Conservation (phyloP, 2,797 vertebrate species). For the Botia kubotai region DNA sequence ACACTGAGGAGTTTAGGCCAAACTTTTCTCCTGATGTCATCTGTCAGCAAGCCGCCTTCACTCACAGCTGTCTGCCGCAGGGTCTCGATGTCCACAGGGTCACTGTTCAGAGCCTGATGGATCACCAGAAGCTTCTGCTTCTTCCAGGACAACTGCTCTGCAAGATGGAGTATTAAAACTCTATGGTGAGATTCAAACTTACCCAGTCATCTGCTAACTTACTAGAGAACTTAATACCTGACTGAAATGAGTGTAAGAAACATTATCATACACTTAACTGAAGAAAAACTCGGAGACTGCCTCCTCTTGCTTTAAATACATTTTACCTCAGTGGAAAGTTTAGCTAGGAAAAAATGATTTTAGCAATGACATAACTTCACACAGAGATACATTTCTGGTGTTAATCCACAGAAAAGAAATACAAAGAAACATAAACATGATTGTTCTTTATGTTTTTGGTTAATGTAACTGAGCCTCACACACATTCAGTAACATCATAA, state of each 20-base stretch:
- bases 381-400: no score
- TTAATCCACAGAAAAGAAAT: not conserved
- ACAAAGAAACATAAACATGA: not conserved
- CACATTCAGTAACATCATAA: no score
- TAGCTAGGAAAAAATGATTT: no score
- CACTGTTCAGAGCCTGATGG: conserved; percentile 79
- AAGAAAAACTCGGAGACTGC: no score
- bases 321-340: no score
- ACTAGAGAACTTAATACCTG: no score
- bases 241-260: no score
- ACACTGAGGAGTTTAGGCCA: conserved; percentile 87
- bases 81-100: conserved; percentile 80
- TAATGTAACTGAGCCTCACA: no score
- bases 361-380: no score
- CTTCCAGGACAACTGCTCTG: conserved; percentile 74
- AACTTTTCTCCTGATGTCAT: conserved; percentile 84
- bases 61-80: conserved; percentile 76
- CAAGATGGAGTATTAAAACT: not conserved
- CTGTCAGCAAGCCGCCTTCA: conserved; percentile 81
- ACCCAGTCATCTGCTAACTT: not conserved
- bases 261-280: no score
- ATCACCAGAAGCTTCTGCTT: conserved; percentile 78
- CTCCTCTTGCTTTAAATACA: no score
- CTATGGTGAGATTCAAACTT: not conserved
- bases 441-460: no score